These are phyloP conservation scores for Ciconia stormi DNA, from an alignment of 2,113 vertebrate species.

Conservation along the genomic window DNA sequence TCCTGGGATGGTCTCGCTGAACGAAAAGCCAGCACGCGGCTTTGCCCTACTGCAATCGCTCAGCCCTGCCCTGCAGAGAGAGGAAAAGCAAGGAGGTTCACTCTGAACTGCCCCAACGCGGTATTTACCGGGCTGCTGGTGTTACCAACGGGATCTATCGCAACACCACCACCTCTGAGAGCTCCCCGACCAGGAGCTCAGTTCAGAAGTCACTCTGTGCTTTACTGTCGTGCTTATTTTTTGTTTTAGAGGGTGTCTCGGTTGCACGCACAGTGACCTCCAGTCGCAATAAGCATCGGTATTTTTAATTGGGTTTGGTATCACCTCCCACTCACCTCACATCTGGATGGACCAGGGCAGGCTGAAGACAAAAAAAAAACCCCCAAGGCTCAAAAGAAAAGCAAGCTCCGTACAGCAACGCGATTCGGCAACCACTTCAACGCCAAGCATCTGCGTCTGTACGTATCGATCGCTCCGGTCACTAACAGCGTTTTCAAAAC, in stretches of 20 bases:
- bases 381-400: background rate
- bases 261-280: background rate
- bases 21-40: background rate
- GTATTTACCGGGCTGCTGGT: background rate
- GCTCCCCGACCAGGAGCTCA: background rate
- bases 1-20: background rate
- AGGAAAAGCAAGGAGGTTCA: background rate
- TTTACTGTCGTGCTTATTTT: background rate
- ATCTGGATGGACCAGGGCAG: background rate
- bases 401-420: background rate
- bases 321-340: background rate
- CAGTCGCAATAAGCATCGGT: background rate
- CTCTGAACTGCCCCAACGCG: fast-evolving
- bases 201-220: background rate
- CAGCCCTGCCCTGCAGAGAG: background rate
- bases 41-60: background rate
- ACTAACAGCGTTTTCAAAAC: background rate
- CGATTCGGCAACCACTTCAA: too few species aligned
- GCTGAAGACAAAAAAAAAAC: background rate
- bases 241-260: background rate
- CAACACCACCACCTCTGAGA: background rate
- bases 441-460: fast-evolving
- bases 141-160: background rate
- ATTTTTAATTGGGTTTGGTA: background rate
- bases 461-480: fast-evolving